Base-by-base conservation (phyloP, 1,140 invertebrate genomes). In the Cyphomyrmex costatus region DNA sequence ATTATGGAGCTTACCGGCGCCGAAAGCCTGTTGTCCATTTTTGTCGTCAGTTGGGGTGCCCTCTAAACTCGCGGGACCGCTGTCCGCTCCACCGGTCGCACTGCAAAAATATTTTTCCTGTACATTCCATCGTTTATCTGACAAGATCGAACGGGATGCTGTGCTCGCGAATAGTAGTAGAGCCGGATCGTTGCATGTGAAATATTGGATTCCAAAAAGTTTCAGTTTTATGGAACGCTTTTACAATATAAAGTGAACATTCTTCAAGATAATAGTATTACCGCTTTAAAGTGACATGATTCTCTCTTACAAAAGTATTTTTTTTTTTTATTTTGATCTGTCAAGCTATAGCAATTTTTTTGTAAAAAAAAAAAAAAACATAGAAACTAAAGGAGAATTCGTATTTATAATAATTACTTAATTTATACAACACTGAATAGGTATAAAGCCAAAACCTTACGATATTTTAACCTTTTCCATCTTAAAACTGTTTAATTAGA, bases 11-110 rank as follows among this genome's bases (percentile, higher is more conserved):
- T 96, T 96, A 98, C 97, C 97, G 94, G 97, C 97, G 92, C 97
- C 97, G 93, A 98, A 97, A 49, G 94, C 88, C 87, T 95, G 95
- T 89, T 97, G 97, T 89, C 96, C 97, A 79, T 97, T 97, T 92
- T 97, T 97, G 91, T 98, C 97, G 88, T 98, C 97, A 82, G 96
- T 97, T 80, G 97, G 97, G 33, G 97, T 97, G 85, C 97, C 97
- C 70, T 96, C 96, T 73, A 96, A 96, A 78, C 97, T 97, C 49
- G 95, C 97, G 63, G 97, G 97, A 89, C 97, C 96, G 93, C 97
- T 98, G 93, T 98, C 98, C 21, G 98, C 97, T 83, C 98, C 97
- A 66, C 98, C 97, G 88, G 98, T 98, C 79, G 97, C 98, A 95
- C 97, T 98, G 95, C 88, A 95, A 94, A 70, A 71, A 74, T 73